Conservation (phyloP, 2,113 vertebrate species). For the Brachionichthys hirsutus region DNA sequence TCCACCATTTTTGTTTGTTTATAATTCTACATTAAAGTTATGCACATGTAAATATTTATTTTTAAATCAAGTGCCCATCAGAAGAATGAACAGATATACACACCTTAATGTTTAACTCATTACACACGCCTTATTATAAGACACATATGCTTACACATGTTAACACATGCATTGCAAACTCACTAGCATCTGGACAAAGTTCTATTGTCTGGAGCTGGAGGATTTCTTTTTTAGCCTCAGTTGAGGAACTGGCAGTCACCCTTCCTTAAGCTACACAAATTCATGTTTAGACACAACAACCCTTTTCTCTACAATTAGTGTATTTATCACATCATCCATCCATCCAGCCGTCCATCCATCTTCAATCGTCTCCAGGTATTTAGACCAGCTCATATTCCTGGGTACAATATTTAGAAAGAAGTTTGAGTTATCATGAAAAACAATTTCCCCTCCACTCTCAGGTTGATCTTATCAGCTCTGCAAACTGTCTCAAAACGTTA, state of each 20-base stretch:
- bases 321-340: neutral
- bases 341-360: too few species aligned
- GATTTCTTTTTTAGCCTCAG: neutral
- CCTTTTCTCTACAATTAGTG: neutral
- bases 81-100: neutral
- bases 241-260: conserved; percentile 2
- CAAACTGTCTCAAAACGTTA: neutral
- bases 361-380: too few species aligned
- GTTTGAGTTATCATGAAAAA: too few species aligned
- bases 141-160: neutral
- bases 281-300: too few species aligned
- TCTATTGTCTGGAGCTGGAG: too few species aligned
- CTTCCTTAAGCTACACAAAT: neutral
- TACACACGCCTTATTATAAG: neutral
- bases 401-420: too few species aligned
- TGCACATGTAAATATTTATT: too few species aligned
- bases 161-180: neutral
- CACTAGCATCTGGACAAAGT: too few species aligned
- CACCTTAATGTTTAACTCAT: conserved; percentile 6
- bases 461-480: neutral
- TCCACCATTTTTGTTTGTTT: neutral
- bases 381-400: too few species aligned
- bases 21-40: neutral
- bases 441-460: neutral
- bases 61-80: neutral